Evolutionary conservation across 2,888 invertebrate genomes (phyloP).

Genomic region (Euplagia quadripunctaria): DNA sequence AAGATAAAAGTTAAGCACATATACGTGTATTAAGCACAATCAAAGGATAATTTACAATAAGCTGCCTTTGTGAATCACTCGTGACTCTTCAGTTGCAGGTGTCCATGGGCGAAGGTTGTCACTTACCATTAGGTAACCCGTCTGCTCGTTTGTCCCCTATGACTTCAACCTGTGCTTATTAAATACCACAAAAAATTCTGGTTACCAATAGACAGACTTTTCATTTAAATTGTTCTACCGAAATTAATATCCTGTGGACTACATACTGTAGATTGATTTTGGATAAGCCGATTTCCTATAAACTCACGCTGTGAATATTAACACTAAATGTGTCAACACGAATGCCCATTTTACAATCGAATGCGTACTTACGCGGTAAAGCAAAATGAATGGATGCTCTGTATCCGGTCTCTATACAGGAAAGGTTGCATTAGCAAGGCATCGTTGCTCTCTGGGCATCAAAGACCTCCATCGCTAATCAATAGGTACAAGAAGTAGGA

Average conservation of each 20-base stretch:
- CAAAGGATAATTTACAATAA: too few relatives aligned
- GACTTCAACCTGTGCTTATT: background rate
- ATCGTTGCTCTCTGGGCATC: conserved; percentile 56
- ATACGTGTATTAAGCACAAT: too few relatives aligned
- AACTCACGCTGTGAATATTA: conserved; percentile 17
- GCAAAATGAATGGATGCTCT: conserved; percentile 41
- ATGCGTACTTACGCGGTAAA: conserved; percentile 36
- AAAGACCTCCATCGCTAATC: conserved; percentile 36
- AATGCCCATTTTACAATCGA: conserved; percentile 42
- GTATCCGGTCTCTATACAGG: conserved; percentile 41
- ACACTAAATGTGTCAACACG: conserved; percentile 39
- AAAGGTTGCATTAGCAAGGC: conserved; percentile 59
- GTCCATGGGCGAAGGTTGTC: too few relatives aligned
- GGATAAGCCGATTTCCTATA: background rate
- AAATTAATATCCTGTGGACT: background rate
- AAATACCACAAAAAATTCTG: background rate
- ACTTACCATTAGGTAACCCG: too few relatives aligned
- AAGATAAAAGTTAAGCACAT: too few relatives aligned
- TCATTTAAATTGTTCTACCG: background rate
- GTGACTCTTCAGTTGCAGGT: too few relatives aligned
- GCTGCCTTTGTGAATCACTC: too few relatives aligned
- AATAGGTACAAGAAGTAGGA: conserved; percentile 25
- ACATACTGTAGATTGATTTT: background rate
- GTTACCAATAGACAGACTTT: background rate
- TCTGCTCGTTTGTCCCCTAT: too few relatives aligned